Evolutionary conservation across 2,888 invertebrate genomes (phyloP).

Genomic region (Microctonus brassicae): DNA sequence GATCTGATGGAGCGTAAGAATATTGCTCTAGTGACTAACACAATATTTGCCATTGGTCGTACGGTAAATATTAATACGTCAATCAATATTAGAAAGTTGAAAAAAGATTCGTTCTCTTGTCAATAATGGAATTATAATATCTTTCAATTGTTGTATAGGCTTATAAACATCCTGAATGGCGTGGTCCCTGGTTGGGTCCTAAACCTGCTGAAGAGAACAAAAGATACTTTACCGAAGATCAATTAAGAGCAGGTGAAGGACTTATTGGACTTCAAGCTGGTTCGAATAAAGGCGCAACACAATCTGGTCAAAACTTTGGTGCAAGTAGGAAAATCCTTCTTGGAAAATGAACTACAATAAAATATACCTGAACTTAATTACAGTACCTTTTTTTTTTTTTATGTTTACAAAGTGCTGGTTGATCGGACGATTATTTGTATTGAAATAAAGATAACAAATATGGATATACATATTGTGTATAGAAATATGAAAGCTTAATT

Average conservation of each 20-base stretch:
- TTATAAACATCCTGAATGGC: slow-evolving; percentile 87
- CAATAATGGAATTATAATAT: not conserved
- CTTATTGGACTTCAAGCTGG: slow-evolving; percentile 92
- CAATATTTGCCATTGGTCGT: slow-evolving; percentile 89
- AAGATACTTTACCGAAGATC: slow-evolving; percentile 74
- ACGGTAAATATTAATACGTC: too few relatives aligned
- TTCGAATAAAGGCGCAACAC: slow-evolving; percentile 86
- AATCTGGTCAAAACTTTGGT: slow-evolving; percentile 90
- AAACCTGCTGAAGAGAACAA: slow-evolving; percentile 84
- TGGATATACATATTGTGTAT: too few relatives aligned
- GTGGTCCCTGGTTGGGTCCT: slow-evolving; percentile 86
- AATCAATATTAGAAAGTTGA: too few relatives aligned
- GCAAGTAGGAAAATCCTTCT: slow-evolving; percentile 85
- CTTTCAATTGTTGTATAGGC: slow-evolving; percentile 70
- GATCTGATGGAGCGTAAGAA: slow-evolving; percentile 94
- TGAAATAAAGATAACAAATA: slow-evolving; percentile 8
- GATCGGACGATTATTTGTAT: too few relatives aligned
- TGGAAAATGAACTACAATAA: slow-evolving; percentile 75
- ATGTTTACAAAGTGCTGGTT: not conserved
- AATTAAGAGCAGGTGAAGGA: slow-evolving; percentile 80
- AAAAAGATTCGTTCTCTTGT: too few relatives aligned
- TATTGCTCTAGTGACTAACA: slow-evolving; percentile 87
- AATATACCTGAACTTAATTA: not conserved
- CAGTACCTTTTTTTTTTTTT: not conserved
- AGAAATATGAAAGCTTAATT: too few relatives aligned